phyloP scores from a whole-genome alignment of 1,140 invertebrate species.

The Pinna nobilis region DNA sequence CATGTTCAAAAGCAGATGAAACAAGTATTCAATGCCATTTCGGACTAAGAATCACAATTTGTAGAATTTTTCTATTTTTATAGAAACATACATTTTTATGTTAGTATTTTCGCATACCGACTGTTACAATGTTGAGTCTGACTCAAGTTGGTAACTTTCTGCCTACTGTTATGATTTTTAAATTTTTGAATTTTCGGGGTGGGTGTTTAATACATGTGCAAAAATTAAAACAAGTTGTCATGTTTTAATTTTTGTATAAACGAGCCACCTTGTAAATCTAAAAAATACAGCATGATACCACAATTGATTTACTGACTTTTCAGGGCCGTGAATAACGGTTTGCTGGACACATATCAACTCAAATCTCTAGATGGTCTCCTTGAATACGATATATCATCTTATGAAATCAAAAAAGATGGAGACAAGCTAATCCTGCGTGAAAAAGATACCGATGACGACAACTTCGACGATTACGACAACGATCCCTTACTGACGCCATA shows the following conservation, averaged over 20 bases:
- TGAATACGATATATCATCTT: conserved; percentile 52
- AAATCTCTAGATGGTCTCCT: conserved; percentile 74
- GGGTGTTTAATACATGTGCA: not conserved
- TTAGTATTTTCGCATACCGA: too few relatives aligned
- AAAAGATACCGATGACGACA: not conserved
- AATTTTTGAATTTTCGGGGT: not conserved
- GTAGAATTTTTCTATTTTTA: too few relatives aligned
- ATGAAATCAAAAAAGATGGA: conserved; percentile 20
- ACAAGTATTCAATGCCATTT: too few relatives aligned
- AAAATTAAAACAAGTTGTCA: too few relatives aligned
- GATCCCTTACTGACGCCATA: conserved; percentile 71
- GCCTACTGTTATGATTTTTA: not conserved
- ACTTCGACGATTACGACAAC: conserved; percentile 58
- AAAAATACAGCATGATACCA: not conserved
- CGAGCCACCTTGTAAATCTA: not conserved
- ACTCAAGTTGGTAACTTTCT: not conserved
- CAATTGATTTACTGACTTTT: not conserved
- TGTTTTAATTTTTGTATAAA: too few relatives aligned
- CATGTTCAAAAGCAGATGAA: too few relatives aligned
- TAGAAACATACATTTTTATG: too few relatives aligned
- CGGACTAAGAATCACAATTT: too few relatives aligned
- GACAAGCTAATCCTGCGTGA: conserved; percentile 26
- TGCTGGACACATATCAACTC: conserved; percentile 75
- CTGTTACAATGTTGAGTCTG: not conserved
- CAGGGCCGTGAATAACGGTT: conserved; percentile 74